Percentiles rank a stretch among this genome's conserved stretches.
Conservation (phyloP, 2,888 invertebrate species). For the Sclerodermus sp. region DNA sequence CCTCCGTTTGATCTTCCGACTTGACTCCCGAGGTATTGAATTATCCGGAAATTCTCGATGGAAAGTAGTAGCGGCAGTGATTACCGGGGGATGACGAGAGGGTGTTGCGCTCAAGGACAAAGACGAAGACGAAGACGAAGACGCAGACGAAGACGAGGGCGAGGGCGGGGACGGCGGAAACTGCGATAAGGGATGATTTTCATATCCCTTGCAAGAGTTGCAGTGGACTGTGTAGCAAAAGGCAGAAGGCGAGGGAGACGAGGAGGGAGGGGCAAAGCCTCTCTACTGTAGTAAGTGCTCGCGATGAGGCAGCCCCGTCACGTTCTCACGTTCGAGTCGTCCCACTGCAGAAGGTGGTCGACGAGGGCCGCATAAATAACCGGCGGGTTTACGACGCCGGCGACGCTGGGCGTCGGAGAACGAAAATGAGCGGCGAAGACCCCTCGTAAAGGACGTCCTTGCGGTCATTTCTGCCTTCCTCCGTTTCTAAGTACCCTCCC, state of each 20-base stretch:
- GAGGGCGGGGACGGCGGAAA: no score
- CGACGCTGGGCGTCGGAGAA: conserved; percentile 21
- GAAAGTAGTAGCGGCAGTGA: no score
- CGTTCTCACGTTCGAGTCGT: conserved; percentile 53
- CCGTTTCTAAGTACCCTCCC: conserved; percentile 8
- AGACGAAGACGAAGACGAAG: no score
- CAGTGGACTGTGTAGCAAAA: no score
- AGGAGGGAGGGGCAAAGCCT: background rate
- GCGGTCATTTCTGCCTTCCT: conserved; percentile 40
- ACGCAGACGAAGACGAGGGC: no score
- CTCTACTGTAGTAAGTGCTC: conserved; percentile 3
- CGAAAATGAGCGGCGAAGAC: conserved; percentile 31
- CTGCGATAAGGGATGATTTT: no score
- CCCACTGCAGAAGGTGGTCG: conserved; percentile 46
- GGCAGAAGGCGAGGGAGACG: conserved; percentile 11
- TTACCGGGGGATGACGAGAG: no score
- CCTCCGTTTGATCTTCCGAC: no score
- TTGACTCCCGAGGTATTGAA: no score
- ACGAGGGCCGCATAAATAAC: conserved; percentile 57
- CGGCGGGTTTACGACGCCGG: conserved; percentile 49
- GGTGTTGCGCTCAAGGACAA: no score
- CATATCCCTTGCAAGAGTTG: no score
- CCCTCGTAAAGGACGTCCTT: conserved; percentile 50
- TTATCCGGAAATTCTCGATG: no score
- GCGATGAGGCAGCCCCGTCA: conserved; percentile 46